Conservation (phyloP, 2,888 invertebrate genomes). For the Xanthorhoe designata region DNA sequence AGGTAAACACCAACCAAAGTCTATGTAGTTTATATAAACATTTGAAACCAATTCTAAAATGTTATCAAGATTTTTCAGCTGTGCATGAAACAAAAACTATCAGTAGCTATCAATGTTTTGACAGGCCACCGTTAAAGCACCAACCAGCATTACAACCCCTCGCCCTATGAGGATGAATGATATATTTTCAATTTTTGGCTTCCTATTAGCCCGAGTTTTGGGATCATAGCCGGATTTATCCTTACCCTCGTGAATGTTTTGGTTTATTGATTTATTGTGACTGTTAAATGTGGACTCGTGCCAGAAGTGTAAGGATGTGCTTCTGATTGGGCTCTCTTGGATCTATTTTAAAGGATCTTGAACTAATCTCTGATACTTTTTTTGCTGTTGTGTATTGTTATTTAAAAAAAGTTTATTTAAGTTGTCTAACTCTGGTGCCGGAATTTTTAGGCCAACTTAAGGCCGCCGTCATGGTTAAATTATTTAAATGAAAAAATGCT, state of each 20-base stretch:
- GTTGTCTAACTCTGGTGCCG: no score
- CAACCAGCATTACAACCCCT: constrained; percentile 68
- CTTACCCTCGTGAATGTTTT: constrained; percentile 33
- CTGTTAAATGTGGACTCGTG: neutral
- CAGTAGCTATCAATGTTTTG: constrained; percentile 65
- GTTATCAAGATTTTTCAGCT: constrained; percentile 56
- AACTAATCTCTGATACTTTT: no score
- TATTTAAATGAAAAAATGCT: neutral
- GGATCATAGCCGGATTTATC: constrained; percentile 73
- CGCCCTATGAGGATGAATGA: constrained; percentile 64
- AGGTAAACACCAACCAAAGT: neutral
- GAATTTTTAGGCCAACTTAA: no score
- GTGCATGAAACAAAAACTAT: constrained; percentile 62
- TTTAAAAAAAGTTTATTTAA: no score
- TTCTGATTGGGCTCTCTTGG: neutral
- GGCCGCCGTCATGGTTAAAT: no score
- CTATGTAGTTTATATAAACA: neutral
- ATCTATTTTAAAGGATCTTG: no score
- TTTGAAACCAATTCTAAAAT: constrained; percentile 37
- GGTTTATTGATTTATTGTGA: constrained; percentile 19
- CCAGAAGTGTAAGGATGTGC: neutral
- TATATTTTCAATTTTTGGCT: constrained; percentile 83
- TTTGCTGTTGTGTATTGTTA: no score
- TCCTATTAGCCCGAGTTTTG: constrained; percentile 67
- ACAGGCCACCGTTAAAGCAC: constrained; percentile 67